Evolutionary conservation across 1,140 invertebrate species (phyloP).

Genomic region (Saxidomus purpurata): DNA sequence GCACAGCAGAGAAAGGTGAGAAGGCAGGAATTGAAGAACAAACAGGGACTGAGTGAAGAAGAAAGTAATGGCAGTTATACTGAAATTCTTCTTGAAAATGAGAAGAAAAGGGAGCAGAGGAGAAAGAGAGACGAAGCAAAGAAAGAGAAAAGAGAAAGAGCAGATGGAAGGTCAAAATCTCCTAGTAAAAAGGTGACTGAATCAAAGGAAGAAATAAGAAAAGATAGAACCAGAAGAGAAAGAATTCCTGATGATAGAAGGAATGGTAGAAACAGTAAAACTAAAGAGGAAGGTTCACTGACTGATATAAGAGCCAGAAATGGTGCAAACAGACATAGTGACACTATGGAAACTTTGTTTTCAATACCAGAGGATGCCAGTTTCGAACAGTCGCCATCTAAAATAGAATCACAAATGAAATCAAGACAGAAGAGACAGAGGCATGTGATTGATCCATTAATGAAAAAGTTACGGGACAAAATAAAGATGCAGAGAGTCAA

Average conservation of each 20-base stretch:
- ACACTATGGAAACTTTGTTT: slow-evolving; percentile 72
- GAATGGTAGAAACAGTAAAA: slow-evolving; percentile 36
- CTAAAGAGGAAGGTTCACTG: slow-evolving; percentile 34
- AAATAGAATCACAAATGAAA: slow-evolving; percentile 82
- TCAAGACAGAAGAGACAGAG: slow-evolving; percentile 79
- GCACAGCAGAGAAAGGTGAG: slow-evolving; percentile 51
- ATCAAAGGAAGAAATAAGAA: neutral
- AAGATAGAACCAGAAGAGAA: neutral
- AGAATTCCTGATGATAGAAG: slow-evolving; percentile 12
- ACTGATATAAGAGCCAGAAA: slow-evolving; percentile 50
- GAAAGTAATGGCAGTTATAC: slow-evolving; percentile 76
- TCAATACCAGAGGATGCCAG: slow-evolving; percentile 72
- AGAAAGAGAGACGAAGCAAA: slow-evolving; percentile 59
- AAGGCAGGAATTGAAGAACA: slow-evolving; percentile 62
- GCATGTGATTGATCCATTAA: slow-evolving; percentile 85
- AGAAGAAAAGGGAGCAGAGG: slow-evolving; percentile 66
- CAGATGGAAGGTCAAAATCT: slow-evolving; percentile 49
- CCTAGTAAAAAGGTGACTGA: slow-evolving; percentile 34
- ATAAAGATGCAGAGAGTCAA: slow-evolving; percentile 75
- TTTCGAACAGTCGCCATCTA: slow-evolving; percentile 70
- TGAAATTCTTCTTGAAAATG: slow-evolving; percentile 63
- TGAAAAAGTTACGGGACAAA: slow-evolving; percentile 80
- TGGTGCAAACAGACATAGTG: slow-evolving; percentile 47
- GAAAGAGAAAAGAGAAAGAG: slow-evolving; percentile 64
- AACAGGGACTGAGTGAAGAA: slow-evolving; percentile 72